Percentiles rank a stretch among this genome's conserved stretches.
These are phyloP conservation scores for Drosophila takahashii DNA, from an alignment of 1,140 invertebrate species.

Conservation along the genomic window DNA sequence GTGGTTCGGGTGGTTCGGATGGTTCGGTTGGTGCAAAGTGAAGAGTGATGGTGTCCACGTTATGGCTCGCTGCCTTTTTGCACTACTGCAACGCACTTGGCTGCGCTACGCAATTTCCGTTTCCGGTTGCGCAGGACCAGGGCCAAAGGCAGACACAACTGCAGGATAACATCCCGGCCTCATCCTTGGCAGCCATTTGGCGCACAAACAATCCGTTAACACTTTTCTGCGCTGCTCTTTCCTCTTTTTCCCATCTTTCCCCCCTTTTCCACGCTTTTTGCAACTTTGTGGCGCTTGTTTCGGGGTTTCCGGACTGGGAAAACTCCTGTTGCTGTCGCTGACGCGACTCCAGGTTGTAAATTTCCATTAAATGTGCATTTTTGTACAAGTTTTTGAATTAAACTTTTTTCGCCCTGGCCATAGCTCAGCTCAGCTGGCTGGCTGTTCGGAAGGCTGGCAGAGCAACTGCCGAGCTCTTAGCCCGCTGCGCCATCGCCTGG, in stretches of 20 bases:
- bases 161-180: slow-evolving; percentile 42
- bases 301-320: slow-evolving; percentile 50
- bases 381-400: slow-evolving; percentile 85
- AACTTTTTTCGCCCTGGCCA: slow-evolving; percentile 76
- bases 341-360: slow-evolving; percentile 81
- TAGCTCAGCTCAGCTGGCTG: slow-evolving; percentile 64
- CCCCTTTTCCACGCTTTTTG: slow-evolving; percentile 1
- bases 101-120: slow-evolving; percentile 79
- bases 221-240: slow-evolving; percentile 59
- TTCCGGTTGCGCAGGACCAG: slow-evolving; percentile 66
- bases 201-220: slow-evolving; percentile 80
- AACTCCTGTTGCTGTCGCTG: slow-evolving; percentile 64
- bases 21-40: too few species aligned
- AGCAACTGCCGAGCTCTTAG: slow-evolving; percentile 36
- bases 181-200: slow-evolving; percentile 51
- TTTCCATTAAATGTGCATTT: slow-evolving; percentile 85
- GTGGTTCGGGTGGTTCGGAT: neutral
- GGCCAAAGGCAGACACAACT: slow-evolving; percentile 66
- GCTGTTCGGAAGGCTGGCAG: slow-evolving; percentile 29
- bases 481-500: slow-evolving; percentile 47
- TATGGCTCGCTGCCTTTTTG: slow-evolving; percentile 49
- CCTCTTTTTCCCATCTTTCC: neutral
- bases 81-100: slow-evolving; percentile 62
- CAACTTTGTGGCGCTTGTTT: slow-evolving; percentile 78
- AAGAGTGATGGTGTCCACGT: slow-evolving; percentile 27